phyloP scores from a whole-genome alignment of 2,888 invertebrate genomes.

The Lagria hirta region DNA sequence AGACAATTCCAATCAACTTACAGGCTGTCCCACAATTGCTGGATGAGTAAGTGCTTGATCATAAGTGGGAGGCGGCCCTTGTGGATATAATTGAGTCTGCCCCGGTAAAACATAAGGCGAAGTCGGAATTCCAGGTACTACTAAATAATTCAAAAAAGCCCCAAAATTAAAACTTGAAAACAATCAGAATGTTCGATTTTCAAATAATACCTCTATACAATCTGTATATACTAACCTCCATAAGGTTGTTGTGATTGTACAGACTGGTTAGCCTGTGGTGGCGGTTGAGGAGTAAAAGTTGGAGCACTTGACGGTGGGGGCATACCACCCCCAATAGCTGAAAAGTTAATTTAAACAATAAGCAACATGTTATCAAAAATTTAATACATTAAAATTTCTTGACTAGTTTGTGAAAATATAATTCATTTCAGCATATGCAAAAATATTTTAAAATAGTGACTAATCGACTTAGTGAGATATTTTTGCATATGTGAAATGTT shows the following conservation, averaged over 20 bases:
- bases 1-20: conserved; percentile 34
- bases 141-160: conserved; percentile 30
- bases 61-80: conserved; percentile 68
- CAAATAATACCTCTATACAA: no score
- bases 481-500: conserved; percentile 21
- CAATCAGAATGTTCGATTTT: conserved; percentile 1
- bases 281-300: conserved; percentile 66
- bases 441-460: conserved; percentile 22
- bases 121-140: conserved; percentile 51
- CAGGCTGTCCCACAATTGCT: conserved; percentile 55
- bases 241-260: conserved; percentile 55
- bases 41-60: conserved; percentile 70
- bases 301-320: conserved; percentile 60
- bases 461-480: conserved; percentile 6
- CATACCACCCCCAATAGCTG: conserved; percentile 57
- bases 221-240: conserved; percentile 49
- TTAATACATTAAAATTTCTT: conserved; percentile 23
- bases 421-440: conserved; percentile 14
- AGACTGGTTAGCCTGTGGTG: conserved; percentile 59
- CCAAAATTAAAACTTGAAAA: conserved; percentile 8
- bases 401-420: conserved; percentile 17
- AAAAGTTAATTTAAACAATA: conserved; percentile 33
- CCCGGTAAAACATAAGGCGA: conserved; percentile 55
- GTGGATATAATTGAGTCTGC: conserved; percentile 65
- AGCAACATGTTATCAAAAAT: no score